A percentile compares a stretch with the other conserved stretches of the same genome.
Evolutionary conservation across 2,888 invertebrate species (phyloP).

Genomic region (Nephrocerus scutellatus): DNA sequence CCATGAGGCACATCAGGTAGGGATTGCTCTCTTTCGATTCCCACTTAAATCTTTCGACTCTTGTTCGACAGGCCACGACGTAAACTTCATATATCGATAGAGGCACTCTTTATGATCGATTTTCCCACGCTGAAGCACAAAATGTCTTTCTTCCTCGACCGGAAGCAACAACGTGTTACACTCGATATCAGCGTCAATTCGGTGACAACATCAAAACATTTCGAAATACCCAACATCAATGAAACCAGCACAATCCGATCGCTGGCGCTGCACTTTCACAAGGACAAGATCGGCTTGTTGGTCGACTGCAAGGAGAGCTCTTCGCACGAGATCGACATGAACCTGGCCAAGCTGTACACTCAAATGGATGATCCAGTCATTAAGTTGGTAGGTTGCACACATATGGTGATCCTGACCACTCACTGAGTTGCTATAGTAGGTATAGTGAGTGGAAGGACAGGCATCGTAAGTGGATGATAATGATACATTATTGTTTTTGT

Average conservation of each 20-base stretch:
- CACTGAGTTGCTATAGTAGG: neutral
- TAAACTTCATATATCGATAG: slow-evolving; percentile 46
- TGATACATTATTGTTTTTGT: neutral
- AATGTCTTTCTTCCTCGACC: slow-evolving; percentile 48
- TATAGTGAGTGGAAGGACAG: neutral
- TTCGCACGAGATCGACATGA: slow-evolving; percentile 43
- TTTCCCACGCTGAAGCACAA: slow-evolving; percentile 47
- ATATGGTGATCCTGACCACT: slow-evolving; percentile 6
- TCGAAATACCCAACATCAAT: slow-evolving; percentile 45
- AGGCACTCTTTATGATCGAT: slow-evolving; percentile 48
- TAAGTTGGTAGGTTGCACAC: slow-evolving; percentile 38
- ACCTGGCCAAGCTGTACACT: slow-evolving; percentile 43
- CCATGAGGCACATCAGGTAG: slow-evolving; percentile 48
- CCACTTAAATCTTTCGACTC: neutral
- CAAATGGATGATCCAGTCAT: slow-evolving; percentile 48
- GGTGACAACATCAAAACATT: slow-evolving; percentile 42
- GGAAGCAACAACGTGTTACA: slow-evolving; percentile 45
- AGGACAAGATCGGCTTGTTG: slow-evolving; percentile 40
- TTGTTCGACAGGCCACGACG: slow-evolving; percentile 40
- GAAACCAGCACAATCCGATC: slow-evolving; percentile 48
- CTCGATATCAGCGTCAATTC: slow-evolving; percentile 44
- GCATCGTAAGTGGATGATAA: neutral
- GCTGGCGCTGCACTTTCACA: slow-evolving; percentile 43
- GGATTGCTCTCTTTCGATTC: neutral
- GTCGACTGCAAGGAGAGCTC: slow-evolving; percentile 46